Conservation (phyloP, 2,888 invertebrate species). For the Heliconius hortense region DNA sequence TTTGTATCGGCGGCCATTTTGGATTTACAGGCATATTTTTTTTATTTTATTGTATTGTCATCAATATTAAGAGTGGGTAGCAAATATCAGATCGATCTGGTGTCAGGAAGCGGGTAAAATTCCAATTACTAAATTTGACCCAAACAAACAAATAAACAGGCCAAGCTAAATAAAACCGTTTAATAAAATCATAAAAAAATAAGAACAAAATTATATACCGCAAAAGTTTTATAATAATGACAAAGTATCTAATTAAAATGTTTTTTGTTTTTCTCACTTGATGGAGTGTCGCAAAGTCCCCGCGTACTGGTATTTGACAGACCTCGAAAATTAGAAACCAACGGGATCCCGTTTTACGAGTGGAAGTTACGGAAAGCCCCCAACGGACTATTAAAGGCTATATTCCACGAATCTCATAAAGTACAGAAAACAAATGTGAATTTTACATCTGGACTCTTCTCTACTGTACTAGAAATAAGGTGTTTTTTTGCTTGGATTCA, state of each 20-base stretch:
- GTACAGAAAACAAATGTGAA: conserved; percentile 55
- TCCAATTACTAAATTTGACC: too few species aligned
- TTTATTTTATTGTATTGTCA: too few species aligned
- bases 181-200: background rate
- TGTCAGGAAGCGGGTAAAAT: too few species aligned
- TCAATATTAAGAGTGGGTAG: too few species aligned
- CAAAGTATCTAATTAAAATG: conserved; percentile 12
- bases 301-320: conserved; percentile 39
- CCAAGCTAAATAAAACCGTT: too few species aligned
- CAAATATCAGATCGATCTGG: too few species aligned
- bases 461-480: conserved; percentile 49
- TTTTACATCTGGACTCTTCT: conserved; percentile 44
- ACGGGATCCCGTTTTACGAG: conserved; percentile 63
- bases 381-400: conserved; percentile 72
- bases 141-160: too few species aligned
- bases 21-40: too few species aligned
- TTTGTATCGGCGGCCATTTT: too few species aligned
- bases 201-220: background rate
- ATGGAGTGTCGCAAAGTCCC: conserved; percentile 33
- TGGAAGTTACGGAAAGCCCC: conserved; percentile 67
- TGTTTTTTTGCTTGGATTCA: conserved; percentile 47
- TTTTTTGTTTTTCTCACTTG: conserved; percentile 23
- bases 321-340: conserved; percentile 42
- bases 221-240: background rate
- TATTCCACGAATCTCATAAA: conserved; percentile 67